Conservation (phyloP, 2,113 vertebrate genomes). For the Leucopsar rothschildi region DNA sequence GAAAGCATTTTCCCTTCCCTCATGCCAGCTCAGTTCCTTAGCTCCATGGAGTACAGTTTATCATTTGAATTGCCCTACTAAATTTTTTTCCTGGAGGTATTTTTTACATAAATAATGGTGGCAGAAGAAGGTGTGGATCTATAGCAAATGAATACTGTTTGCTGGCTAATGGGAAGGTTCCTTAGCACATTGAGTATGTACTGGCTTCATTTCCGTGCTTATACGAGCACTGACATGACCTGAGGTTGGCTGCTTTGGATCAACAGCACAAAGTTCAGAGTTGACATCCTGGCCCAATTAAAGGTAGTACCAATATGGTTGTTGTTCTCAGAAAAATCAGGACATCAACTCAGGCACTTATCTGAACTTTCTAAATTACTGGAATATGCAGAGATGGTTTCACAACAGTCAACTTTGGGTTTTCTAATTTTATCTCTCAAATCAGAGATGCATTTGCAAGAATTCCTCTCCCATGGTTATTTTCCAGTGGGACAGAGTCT, state of each 20-base stretch:
- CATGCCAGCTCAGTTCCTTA: background rate
- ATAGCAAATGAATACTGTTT: background rate
- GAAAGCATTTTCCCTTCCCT: background rate
- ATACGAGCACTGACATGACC: background rate
- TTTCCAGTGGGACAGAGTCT: background rate
- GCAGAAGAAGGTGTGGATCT: background rate
- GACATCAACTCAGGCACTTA: background rate
- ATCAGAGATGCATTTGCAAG: background rate
- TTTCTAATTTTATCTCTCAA: constrained; percentile 1
- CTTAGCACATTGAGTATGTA: background rate
- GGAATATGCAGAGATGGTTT: background rate
- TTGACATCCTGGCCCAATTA: background rate
- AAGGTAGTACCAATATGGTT: background rate
- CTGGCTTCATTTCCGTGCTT: background rate
- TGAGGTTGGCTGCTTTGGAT: background rate
- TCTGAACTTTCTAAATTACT: background rate
- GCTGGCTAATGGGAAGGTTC: background rate
- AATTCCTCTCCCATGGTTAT: background rate
- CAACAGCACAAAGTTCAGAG: background rate
- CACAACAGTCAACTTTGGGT: background rate
- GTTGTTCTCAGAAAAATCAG: background rate
- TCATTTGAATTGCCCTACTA: background rate
- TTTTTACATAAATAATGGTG: background rate
- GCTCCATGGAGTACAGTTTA: background rate
- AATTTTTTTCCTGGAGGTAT: background rate